Base-by-base conservation (phyloP, 2,888 invertebrate species). In the Catonia carolina region DNA sequence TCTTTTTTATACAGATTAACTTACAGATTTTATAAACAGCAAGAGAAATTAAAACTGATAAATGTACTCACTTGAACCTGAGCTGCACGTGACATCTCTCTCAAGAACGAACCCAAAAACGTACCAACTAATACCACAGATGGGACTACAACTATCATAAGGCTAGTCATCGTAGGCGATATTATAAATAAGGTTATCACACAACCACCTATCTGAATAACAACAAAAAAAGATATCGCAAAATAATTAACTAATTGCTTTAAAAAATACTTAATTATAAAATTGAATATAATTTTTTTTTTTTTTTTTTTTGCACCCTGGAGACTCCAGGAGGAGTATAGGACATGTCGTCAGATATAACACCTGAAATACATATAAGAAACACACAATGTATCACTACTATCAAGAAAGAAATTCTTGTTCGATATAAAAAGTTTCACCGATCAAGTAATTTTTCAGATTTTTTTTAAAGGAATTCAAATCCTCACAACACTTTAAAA, bases 81-180 rank as follows among this genome's bases (percentile, higher is more conserved):
- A 0, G 92, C 89, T 58, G 80, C 79, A 65, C 84, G 79, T 0
- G 94, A 93, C 23, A 91, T 73, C 56, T 79, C 78, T 51, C 94
- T 77, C 51, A 98, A 75, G 17, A 86, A 73, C 2, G 84, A 79
- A 0, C 96, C 97, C 64, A 95, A 79, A 54, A 87, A 75, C 0
- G 89, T 84, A 41, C 96, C 97, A n/a, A 86, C 79, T 15, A 83
- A 77, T 59, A 97, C 87, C 8, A 96, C 84, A 0, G 85, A 80
- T 0, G 96, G 95, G 18, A 97, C 81, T 54, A 90, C 85, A n/a
- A 90, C 73, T 63, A 93, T 72, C 56, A 95, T 90, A 37, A 90
- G 75, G 0, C 82, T 79, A 0, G 96, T 95, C 78, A 98, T 81
- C 66, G 90, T 86, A 0, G 95, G 93, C 0, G 96, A 96, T 68